Percentiles rank a stretch among this genome's conserved stretches.
Evolutionary conservation across 2,113 vertebrate species (phyloP).

Genomic region (Plectropomus leopardus): DNA sequence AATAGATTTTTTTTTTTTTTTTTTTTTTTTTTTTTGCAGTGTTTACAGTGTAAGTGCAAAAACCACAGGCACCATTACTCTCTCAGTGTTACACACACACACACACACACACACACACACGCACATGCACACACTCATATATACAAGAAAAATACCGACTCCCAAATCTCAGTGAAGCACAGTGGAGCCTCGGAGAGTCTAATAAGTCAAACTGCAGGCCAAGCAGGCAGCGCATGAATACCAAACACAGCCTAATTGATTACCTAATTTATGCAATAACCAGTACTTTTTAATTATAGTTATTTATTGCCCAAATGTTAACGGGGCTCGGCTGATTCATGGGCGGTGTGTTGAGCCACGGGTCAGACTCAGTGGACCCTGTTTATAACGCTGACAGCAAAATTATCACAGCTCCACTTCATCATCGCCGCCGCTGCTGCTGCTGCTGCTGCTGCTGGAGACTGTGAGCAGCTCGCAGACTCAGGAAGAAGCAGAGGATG

Average conservation of each 20-base stretch:
- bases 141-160: slow-evolving; percentile 47
- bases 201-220: slow-evolving; percentile 81
- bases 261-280: slow-evolving; percentile 83
- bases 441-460: background rate
- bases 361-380: slow-evolving; percentile 70
- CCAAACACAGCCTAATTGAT: slow-evolving; percentile 84
- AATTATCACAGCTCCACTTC: slow-evolving; percentile 69
- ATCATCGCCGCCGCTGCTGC: slow-evolving; percentile 51
- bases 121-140: slow-evolving; percentile 22
- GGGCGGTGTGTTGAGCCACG: slow-evolving; percentile 55
- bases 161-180: slow-evolving; percentile 50
- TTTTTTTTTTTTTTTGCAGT: background rate
- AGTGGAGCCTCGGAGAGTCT: slow-evolving; percentile 52
- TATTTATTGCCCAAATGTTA: slow-evolving; percentile 82
- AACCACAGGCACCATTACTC: slow-evolving; percentile 17
- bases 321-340: slow-evolving; percentile 75
- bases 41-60: slow-evolving; percentile 7
- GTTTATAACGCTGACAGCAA: slow-evolving; percentile 73
- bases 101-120: slow-evolving; percentile 7
- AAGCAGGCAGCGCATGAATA: slow-evolving; percentile 83
- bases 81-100: slow-evolving; percentile 22
- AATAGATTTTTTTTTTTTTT: background rate
- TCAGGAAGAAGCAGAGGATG: background rate
- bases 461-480: background rate
- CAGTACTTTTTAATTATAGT: slow-evolving; percentile 80